Evolutionary conservation across 2,888 invertebrate genomes (phyloP).

Genomic region (Aleiodes testaceus): DNA sequence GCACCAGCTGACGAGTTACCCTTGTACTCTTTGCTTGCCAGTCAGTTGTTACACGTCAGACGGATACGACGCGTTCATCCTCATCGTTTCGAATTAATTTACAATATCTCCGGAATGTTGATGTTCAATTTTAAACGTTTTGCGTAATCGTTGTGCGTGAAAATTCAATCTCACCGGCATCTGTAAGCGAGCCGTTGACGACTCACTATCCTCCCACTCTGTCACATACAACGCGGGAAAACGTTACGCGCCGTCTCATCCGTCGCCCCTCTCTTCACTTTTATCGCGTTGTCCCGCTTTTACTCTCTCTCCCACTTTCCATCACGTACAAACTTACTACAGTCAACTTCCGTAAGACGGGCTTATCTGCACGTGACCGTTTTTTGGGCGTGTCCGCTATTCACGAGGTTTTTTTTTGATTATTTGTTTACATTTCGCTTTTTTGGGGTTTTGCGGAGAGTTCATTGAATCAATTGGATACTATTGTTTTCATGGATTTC

Average conservation of each 20-base stretch:
- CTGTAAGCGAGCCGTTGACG: background rate
- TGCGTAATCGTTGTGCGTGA: no score
- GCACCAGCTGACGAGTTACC: conserved; percentile 52
- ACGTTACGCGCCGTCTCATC: conserved; percentile 24
- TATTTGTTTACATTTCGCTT: background rate
- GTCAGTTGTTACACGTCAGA: conserved; percentile 54
- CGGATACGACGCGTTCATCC: conserved; percentile 45
- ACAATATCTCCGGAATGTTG: no score
- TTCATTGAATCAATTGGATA: no score
- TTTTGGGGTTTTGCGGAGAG: background rate
- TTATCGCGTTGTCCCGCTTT: background rate
- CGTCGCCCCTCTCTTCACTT: background rate
- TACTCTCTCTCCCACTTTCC: conserved; percentile 4
- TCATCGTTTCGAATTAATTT: background rate
- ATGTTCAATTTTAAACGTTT: no score
- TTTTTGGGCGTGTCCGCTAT: conserved; percentile 20
- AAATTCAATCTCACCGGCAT: no score
- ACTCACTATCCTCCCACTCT: background rate
- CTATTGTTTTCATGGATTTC: no score
- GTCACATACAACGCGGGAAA: conserved; percentile 6
- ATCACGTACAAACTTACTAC: conserved; percentile 25
- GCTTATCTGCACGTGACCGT: conserved; percentile 15
- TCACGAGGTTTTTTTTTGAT: background rate
- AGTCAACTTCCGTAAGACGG: conserved; percentile 27
- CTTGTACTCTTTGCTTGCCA: conserved; percentile 51